Conservation (phyloP, 2,797 vertebrate genomes). For the Salmo trutta region DNA sequence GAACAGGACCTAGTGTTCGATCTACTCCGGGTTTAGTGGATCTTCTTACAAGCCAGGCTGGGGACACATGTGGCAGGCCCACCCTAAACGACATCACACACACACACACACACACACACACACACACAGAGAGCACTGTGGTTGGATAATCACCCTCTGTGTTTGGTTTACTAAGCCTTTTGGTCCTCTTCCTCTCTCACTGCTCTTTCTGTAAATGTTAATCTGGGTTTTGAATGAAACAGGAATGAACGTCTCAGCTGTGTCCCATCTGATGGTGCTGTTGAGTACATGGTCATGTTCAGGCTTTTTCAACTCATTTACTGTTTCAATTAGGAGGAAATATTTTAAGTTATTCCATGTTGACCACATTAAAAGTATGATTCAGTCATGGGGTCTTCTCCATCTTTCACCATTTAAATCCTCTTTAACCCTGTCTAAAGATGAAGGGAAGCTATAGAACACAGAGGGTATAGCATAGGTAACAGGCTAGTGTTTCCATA, state of each 20-base stretch:
- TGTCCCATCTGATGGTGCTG: background rate
- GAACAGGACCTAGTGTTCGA: background rate
- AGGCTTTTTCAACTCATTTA: slow-evolving; percentile 8
- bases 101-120: too few relatives aligned
- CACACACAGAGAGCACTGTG: slow-evolving; percentile 11
- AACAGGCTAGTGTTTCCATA: slow-evolving; percentile 66
- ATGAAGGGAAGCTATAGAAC: slow-evolving; percentile 69
- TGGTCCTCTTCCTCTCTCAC: slow-evolving; percentile 34
- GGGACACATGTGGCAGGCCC: slow-evolving; percentile 1
- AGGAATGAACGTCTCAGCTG: slow-evolving; percentile 20
- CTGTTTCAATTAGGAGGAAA: background rate
- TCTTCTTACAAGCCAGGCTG: background rate
- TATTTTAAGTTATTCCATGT: slow-evolving; percentile 14
- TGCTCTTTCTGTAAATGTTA: slow-evolving; percentile 8
- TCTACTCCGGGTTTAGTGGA: background rate
- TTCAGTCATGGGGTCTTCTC: slow-evolving; percentile 47
- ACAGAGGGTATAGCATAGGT: slow-evolving; percentile 16
- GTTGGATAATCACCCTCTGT: slow-evolving; percentile 38
- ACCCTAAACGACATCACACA: too few relatives aligned
- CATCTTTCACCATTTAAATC: slow-evolving; percentile 46
- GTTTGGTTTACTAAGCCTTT: slow-evolving; percentile 38
- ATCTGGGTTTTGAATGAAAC: slow-evolving; percentile 13
- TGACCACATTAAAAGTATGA: slow-evolving; percentile 57
- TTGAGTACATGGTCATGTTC: slow-evolving; percentile 5
- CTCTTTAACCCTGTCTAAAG: slow-evolving; percentile 59